Evolutionary conservation across 30 jellyfish, hydroid and myxozoan species (phyloP).

Genomic region (Hydractinia symbiolongicarpus): DNA sequence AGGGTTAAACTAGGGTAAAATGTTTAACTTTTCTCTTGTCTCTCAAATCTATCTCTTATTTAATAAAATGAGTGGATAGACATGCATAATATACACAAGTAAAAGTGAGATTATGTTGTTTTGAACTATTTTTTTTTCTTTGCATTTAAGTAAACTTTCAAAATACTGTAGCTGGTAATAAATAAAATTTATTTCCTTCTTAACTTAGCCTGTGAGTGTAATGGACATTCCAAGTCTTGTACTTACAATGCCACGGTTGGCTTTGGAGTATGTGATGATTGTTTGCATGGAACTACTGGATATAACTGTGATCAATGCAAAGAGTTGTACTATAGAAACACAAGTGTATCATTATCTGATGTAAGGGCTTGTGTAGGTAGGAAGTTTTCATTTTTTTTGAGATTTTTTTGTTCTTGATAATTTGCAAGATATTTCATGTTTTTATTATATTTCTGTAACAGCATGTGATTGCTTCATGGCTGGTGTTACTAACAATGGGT

Average conservation of each 20-base stretch:
- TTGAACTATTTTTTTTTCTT: too few species aligned
- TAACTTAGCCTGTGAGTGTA: conserved; percentile 57
- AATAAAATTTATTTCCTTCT: not conserved
- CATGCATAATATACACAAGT: too few species aligned
- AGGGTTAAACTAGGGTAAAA: too few species aligned
- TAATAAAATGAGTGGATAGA: too few species aligned
- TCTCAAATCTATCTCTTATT: too few species aligned
- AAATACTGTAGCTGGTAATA: too few species aligned
- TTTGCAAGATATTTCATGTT: not conserved
- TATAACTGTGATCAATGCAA: conserved; percentile 53
- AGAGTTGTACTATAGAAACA: conserved; percentile 61
- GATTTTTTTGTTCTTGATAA: not conserved
- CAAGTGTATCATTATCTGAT: conserved; percentile 34
- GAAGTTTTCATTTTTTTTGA: conserved; percentile 3
- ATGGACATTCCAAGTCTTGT: conserved; percentile 56
- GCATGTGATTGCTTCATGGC: conserved; percentile 64
- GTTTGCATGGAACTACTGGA: conserved; percentile 70
- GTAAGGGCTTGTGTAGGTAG: conserved; percentile 51
- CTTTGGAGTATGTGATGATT: conserved; percentile 64
- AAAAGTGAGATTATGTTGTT: too few species aligned
- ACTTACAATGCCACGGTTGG: conserved; percentile 55
- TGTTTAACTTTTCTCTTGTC: too few species aligned
- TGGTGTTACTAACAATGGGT: conserved; percentile 54
- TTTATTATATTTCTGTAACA: conserved; percentile 7
- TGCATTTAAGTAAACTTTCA: too few species aligned